phyloP scores from a whole-genome alignment of 2,888 invertebrate species.

The Parnassius apollo region DNA sequence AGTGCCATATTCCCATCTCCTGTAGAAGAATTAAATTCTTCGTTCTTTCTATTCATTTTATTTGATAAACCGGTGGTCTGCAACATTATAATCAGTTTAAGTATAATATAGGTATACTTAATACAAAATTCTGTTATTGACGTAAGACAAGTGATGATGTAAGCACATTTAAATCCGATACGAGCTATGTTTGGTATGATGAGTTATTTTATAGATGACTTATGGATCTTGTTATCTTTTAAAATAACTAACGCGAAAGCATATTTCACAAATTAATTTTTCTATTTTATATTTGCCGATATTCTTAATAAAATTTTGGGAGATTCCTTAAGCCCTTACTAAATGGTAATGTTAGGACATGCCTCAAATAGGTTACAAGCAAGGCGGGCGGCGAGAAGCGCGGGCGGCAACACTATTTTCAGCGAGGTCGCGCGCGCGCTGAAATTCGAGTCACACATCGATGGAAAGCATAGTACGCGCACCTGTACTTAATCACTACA shows the following conservation, averaged over 20 bases:
- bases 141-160: slow-evolving; percentile 14
- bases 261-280: slow-evolving; percentile 36
- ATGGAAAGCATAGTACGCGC: slow-evolving; percentile 38
- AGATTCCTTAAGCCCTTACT: slow-evolving; percentile 78
- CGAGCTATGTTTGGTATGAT: slow-evolving; percentile 29
- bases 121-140: slow-evolving; percentile 1
- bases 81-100: no score
- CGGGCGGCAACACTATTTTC: slow-evolving; percentile 70
- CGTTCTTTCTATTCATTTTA: no score
- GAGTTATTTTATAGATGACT: slow-evolving; percentile 23
- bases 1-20: no score
- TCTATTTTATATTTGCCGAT: slow-evolving; percentile 69
- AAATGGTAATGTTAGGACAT: slow-evolving; percentile 70
- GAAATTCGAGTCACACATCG: slow-evolving; percentile 73
- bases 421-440: slow-evolving; percentile 72
- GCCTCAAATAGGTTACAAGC: slow-evolving; percentile 76
- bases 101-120: no score
- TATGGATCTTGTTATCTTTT: background rate
- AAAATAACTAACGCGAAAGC: slow-evolving; percentile 20
- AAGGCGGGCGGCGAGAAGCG: slow-evolving; percentile 39
- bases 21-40: no score
- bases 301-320: slow-evolving; percentile 66
- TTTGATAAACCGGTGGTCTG: no score
- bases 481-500: slow-evolving; percentile 18
- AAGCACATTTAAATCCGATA: slow-evolving; percentile 16